Evolutionary conservation across 2,113 vertebrate species (phyloP).

Genomic region (Gavia stellata): DNA sequence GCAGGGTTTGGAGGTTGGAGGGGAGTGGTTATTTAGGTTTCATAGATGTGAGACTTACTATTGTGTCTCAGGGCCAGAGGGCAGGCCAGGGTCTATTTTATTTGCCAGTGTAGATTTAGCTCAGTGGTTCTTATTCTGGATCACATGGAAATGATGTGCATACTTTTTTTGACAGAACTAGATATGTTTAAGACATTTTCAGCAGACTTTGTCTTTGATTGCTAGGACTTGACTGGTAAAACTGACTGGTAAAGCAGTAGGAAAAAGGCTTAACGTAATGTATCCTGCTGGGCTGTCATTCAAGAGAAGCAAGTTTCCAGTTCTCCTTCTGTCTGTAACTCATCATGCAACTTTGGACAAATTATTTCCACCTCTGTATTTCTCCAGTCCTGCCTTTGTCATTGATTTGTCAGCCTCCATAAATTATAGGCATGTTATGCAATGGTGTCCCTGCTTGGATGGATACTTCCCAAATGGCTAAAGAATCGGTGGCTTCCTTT

Average conservation of each 20-base stretch:
- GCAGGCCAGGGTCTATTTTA: not conserved
- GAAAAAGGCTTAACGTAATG: constrained; percentile 9
- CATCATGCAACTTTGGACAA: not conserved
- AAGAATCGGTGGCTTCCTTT: not conserved
- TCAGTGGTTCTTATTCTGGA: not conserved
- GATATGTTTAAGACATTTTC: not conserved
- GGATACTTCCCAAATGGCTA: not conserved
- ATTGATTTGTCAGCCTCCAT: not conserved
- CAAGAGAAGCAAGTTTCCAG: constrained; percentile 1
- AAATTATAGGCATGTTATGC: not conserved
- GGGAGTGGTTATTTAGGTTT: not conserved
- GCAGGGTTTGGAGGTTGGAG: not conserved
- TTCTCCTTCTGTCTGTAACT: not conserved
- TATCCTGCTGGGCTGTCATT: constrained; percentile 28
- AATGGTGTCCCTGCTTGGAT: not conserved
- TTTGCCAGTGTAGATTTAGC: not conserved
- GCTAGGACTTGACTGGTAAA: not conserved
- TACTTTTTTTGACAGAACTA: not conserved
- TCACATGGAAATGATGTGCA: not conserved
- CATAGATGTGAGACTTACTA: not conserved
- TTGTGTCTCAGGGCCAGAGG: fast-evolving
- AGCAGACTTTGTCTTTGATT: not conserved
- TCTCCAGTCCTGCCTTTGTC: not conserved
- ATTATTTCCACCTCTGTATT: not conserved
- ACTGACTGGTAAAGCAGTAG: constrained; percentile 13